Base-by-base conservation (phyloP, 2,888 invertebrate genomes). In the Nemoura dubitans region DNA sequence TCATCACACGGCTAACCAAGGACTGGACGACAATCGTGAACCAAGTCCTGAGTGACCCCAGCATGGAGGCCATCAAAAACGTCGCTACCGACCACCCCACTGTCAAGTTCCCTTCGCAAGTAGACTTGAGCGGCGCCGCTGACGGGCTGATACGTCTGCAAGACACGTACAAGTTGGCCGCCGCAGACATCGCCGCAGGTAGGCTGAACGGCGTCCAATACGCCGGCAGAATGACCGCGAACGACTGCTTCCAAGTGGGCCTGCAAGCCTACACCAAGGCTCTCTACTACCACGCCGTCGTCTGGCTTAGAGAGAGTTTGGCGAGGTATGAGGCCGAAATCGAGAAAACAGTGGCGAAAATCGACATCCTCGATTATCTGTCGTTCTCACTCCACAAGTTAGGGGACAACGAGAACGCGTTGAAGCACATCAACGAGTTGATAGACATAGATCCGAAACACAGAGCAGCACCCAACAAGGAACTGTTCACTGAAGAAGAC, bases 101-200 rank as follows among this genome's bases (percentile, higher is more conserved):
- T 6, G 28, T 78, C 21, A 78, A 78, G 78, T 42, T 83, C n/a
- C 83, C 83, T 25, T 5, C n/a, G 42, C 36, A 16, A 21, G 21
- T 21, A 5, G 83, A 83, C 83, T 25, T 83, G 42, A 10, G 26
- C 88, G 94, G 94, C 16, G 93, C 93, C 16, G 93, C 93, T 27
- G 91, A 90, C 83, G 94, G 94, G 0, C 90, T 94, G 30, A 91
- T 93, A 78, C 90, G 94, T 76, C 91, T 94, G 16, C 94, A 94
- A 89, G 94, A 94, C 89, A 93, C 93, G 0, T 93, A 93, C 89
- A 90, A 91, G 87, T 89, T 93, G 42, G 93, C 93, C 0, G 92
- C 93, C 0, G 89, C 91, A 14, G 90, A 91, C 21, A 90, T 94
- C 85, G 93, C 93, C 1, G 90, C 91, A 76, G 94, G 94, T n/a